Percentiles rank a stretch among this genome's conserved stretches.
Evolutionary conservation across 1,140 invertebrate genomes (phyloP).

Genomic region (Alviniconcha marisindica): DNA sequence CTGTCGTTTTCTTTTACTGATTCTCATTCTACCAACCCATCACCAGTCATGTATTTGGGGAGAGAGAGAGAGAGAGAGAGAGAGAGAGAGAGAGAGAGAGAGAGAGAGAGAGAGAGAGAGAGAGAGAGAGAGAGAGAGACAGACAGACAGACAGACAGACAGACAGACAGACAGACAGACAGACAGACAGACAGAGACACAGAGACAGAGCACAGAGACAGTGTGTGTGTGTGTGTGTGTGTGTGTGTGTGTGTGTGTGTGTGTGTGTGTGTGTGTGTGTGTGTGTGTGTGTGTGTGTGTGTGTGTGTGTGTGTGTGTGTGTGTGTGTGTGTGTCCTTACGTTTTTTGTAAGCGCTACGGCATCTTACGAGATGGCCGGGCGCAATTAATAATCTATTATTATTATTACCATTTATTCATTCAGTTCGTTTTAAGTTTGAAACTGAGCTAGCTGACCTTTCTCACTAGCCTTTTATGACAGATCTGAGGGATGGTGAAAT

Average conservation of each 20-base stretch:
- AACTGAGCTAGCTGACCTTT: too few species aligned
- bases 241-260: conserved; percentile 36
- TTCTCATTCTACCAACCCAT: too few species aligned
- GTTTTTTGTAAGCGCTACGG: too few species aligned
- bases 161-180: neutral
- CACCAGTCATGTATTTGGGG: neutral
- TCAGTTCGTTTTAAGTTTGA: too few species aligned
- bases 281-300: conserved; percentile 14
- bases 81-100: neutral
- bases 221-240: conserved; percentile 27
- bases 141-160: neutral
- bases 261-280: conserved; percentile 23
- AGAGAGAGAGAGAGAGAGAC: neutral
- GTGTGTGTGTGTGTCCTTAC: too few species aligned
- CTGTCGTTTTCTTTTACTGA: too few species aligned
- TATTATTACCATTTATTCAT: too few species aligned
- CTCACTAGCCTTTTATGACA: too few species aligned
- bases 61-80: conserved; percentile 9
- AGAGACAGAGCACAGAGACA: neutral
- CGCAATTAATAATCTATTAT: too few species aligned
- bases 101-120: neutral
- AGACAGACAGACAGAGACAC: neutral
- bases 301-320: too few species aligned
- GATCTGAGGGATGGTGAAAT: too few species aligned
- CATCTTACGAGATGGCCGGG: too few species aligned